These are phyloP conservation scores for Conus ventricosus DNA, from an alignment of 1,140 invertebrate genomes.

Conservation along the genomic window DNA sequence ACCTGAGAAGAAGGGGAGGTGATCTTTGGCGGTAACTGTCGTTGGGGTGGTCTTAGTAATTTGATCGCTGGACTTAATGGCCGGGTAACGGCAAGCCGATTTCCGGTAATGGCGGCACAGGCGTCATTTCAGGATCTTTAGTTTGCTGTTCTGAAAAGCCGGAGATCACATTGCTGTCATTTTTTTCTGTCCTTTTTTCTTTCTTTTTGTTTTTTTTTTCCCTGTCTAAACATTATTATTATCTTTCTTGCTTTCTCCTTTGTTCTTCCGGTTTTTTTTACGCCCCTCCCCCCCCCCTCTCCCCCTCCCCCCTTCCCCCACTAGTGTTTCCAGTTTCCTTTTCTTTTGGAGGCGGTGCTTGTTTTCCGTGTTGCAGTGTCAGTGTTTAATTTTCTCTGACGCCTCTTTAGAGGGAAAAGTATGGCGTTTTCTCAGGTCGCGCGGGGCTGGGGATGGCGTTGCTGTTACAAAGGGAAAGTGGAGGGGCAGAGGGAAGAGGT, in stretches of 20 bases:
- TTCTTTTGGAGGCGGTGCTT: neutral
- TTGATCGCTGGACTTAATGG: neutral
- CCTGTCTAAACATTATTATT: neutral
- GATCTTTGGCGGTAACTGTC: neutral
- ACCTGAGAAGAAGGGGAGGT: neutral
- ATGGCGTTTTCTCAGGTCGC: no score
- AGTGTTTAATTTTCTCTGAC: no score
- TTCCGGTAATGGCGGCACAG: neutral
- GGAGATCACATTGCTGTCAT: neutral
- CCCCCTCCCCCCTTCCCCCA: no score
- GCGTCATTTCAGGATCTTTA: conserved; percentile 3
- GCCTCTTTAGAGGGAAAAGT: no score
- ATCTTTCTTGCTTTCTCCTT: neutral
- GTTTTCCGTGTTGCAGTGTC: neutral
- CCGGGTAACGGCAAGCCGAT: neutral
- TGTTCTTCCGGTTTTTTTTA: neutral
- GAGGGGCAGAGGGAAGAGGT: no score
- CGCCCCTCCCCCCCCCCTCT: neutral
- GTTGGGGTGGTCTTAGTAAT: conserved; percentile 5
- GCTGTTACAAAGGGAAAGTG: no score
- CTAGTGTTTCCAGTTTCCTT: neutral
- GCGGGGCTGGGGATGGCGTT: no score
- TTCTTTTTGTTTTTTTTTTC: neutral
- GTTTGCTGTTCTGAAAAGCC: neutral
- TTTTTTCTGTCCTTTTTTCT: neutral